These are phyloP conservation scores for Melolontha melolontha DNA, from an alignment of 2,888 invertebrate genomes.

Conservation along the genomic window DNA sequence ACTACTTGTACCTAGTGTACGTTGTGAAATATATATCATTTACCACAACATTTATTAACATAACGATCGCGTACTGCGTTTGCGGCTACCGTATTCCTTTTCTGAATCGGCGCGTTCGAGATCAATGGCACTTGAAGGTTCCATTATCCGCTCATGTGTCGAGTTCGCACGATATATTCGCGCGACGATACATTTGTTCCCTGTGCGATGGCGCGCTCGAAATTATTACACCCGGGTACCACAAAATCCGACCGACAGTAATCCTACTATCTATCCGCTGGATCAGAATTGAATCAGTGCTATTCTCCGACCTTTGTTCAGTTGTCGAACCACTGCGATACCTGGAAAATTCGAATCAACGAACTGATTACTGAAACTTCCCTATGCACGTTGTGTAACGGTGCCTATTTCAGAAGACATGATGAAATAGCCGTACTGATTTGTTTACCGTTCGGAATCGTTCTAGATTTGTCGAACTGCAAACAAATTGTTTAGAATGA, in stretches of 20 bases:
- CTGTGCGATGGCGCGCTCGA: constrained; percentile 40
- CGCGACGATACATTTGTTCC: constrained; percentile 44
- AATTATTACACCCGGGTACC: constrained; percentile 47
- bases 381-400: not conserved
- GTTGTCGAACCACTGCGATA: not conserved
- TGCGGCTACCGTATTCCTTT: constrained; percentile 23
- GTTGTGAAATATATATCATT: not conserved
- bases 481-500: not conserved
- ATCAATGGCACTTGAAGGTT: constrained; percentile 44
- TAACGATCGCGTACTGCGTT: constrained; percentile 1
- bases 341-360: constrained; percentile 13
- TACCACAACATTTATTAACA: constrained; percentile 11
- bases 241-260: constrained; percentile 46
- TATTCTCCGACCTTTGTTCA: not conserved
- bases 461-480: not conserved
- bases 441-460: not conserved
- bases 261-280: constrained; percentile 48
- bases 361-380: not conserved
- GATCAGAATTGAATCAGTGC: constrained; percentile 52
- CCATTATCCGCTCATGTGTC: constrained; percentile 43
- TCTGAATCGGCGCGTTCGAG: constrained; percentile 33
- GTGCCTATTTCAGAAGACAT: constrained; percentile 5
- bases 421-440: constrained; percentile 10
- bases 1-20: no score
- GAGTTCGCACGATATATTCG: constrained; percentile 42